A percentile compares a stretch with the other conserved stretches of the same genome.
Evolutionary conservation across 2,888 invertebrate genomes (phyloP).

Genomic region (Habroteleia sp.): DNA sequence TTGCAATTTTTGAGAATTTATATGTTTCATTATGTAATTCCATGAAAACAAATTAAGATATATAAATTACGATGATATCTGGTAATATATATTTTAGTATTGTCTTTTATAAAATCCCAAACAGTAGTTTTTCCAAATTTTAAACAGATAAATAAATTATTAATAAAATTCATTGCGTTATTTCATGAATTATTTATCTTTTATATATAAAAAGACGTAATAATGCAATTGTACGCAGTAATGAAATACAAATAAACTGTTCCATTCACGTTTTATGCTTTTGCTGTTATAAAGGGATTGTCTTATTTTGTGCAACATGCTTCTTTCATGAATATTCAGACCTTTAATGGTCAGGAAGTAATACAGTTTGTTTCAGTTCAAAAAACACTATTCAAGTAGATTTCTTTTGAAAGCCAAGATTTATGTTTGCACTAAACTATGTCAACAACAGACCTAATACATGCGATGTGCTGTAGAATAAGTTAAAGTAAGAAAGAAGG

Average conservation of each 20-base stretch:
- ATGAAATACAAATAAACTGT: conserved; percentile 60
- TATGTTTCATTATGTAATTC: too few species aligned
- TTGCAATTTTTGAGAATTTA: too few species aligned
- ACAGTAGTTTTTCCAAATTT: too few species aligned
- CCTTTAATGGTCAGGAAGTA: conserved; percentile 55
- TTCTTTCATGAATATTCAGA: conserved; percentile 60
- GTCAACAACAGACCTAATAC: too few species aligned
- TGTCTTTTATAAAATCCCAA: too few species aligned
- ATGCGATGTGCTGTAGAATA: too few species aligned
- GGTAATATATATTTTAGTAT: too few species aligned
- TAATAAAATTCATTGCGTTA: conserved; percentile 16
- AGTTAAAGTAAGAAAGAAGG: too few species aligned
- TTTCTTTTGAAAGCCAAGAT: conserved; percentile 26
- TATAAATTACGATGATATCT: too few species aligned
- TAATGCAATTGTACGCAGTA: conserved; percentile 43
- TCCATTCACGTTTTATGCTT: conserved; percentile 50
- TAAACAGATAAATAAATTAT: conserved; percentile 28
- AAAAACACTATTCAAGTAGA: conserved; percentile 36
- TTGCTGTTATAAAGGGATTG: conserved; percentile 55
- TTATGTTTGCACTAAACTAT: conserved; percentile 13
- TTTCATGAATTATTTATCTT: conserved; percentile 49
- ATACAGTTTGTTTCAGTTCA: conserved; percentile 47
- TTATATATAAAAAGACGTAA: conserved; percentile 19
- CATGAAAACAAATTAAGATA: too few species aligned
- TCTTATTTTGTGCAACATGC: conserved; percentile 57